Evolutionary conservation across 2,797 vertebrate species (phyloP), one percentile per base, ranked within the genome.

Genomic region (Jordanella pulchra): DNA sequence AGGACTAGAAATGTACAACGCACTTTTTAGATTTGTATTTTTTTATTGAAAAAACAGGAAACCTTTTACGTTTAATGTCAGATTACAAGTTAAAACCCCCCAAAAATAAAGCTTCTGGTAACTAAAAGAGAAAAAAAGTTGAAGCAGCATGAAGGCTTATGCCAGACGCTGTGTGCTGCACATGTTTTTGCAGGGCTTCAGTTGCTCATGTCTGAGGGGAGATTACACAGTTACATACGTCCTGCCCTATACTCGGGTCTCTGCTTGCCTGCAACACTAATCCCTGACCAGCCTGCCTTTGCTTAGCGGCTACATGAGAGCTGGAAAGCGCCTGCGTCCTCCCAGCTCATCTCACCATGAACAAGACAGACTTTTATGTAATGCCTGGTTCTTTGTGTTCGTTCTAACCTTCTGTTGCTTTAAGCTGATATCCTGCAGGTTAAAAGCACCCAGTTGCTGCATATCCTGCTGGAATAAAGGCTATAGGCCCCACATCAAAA

Each of bases 301-400:
- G 68, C 78, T 79, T 80, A 81, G 83, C 72, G 4, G 71, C 86
- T 71, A 83, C 85, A 82, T 84, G 73, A 83, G 80, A 54, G 48
- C 73, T 65, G 54, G 79, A 82, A 72, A 87, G 81, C 64, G 86
- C 79, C 79, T 85, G 76, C 78, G 39, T 86, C 81, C 77, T 76
- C 76, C 51, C 85, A 82, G 76, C 84, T 84, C 82, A 85, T 84
- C 82, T 82, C 82, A 73, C 89, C 81, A 78, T 78, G 82, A 83
- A 76, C 76, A 74, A 85, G 81, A 88, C 86, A 92, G 89, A 92
- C 84, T 77, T 93, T 94, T 93, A 94, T 84, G 79, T 91, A 94
- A 93, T 50, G 65, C 70, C 86, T 79, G 60, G 81, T 85, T 80
- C 80, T 15, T 75, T 83, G 82, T 85, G 72, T 92, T 86, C 84